Percentiles rank a stretch among this genome's conserved stretches.
These are phyloP conservation scores for Peromyscus californicus DNA, from an alignment of 2,113 vertebrate species.

Conservation along the genomic window DNA sequence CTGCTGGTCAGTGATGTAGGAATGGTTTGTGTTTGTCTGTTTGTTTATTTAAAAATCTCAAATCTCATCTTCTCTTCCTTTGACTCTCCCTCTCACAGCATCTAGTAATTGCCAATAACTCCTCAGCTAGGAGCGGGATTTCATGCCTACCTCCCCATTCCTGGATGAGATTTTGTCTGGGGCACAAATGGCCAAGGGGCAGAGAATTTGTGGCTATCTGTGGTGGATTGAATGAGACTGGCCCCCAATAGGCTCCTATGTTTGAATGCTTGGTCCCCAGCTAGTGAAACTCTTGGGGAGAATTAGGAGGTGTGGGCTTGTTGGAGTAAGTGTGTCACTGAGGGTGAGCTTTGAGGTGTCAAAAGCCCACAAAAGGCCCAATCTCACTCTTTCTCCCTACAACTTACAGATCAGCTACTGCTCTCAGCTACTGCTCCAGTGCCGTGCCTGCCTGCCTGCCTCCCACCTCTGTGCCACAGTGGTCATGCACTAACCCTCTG, in stretches of 20 bases:
- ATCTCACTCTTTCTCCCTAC: not conserved
- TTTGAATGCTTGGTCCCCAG: not conserved
- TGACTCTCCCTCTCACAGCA: not conserved
- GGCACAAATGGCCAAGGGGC: not conserved
- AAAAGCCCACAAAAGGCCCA: not conserved
- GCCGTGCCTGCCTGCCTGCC: not conserved
- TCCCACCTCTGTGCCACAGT: too few species aligned
- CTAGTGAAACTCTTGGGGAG: not conserved
- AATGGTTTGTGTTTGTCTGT: not conserved
- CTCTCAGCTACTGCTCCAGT: not conserved
- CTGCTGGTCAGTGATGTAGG: not conserved
- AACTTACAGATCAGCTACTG: not conserved
- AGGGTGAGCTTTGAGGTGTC: not conserved
- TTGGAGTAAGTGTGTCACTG: not conserved
- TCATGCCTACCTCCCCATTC: not conserved
- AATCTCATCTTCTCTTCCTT: conserved; percentile 18
- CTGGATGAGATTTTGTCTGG: not conserved
- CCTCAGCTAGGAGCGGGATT: not conserved
- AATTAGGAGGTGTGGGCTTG: not conserved
- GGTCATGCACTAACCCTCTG: not conserved
- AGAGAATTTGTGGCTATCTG: not conserved
- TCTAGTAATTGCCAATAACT: not conserved
- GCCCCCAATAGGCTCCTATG: not conserved
- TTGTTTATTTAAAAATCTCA: not conserved
- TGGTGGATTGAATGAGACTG: not conserved